A percentile compares a stretch with the other conserved stretches of the same genome.
These are phyloP conservation scores for Melangyna quadrimaculata DNA, from an alignment of 2,888 invertebrate species.

Conservation along the genomic window DNA sequence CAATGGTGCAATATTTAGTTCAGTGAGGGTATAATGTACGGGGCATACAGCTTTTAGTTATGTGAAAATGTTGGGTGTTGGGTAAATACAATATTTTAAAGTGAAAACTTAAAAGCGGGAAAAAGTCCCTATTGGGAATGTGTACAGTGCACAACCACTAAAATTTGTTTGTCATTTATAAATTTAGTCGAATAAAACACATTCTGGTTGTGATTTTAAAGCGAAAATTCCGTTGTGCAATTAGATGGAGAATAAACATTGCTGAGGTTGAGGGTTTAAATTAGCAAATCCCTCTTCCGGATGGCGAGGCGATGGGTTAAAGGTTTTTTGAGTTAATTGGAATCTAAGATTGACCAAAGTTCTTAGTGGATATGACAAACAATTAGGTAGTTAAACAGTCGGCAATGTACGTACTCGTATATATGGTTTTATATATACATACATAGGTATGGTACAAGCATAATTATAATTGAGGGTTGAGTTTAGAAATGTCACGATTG, in stretches of 20 bases:
- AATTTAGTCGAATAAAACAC: slow-evolving; percentile 9
- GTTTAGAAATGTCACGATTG: background rate
- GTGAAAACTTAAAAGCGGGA: slow-evolving; percentile 68
- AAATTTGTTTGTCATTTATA: slow-evolving; percentile 55
- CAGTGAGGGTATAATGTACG: slow-evolving; percentile 51
- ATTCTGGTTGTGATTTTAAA: slow-evolving; percentile 26
- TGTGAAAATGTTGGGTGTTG: slow-evolving; percentile 30
- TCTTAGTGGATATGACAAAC: background rate
- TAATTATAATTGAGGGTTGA: background rate
- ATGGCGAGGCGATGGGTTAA: no score
- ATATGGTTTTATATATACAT: background rate
- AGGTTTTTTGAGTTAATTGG: background rate
- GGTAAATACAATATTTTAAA: slow-evolving; percentile 37
- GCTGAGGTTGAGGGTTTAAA: background rate
- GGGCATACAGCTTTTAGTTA: slow-evolving; percentile 69
- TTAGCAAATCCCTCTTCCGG: background rate
- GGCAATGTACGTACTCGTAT: background rate
- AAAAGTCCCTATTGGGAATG: background rate
- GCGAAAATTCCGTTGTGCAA: background rate
- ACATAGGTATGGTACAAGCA: background rate
- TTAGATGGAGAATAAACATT: background rate
- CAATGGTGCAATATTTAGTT: slow-evolving; percentile 55
- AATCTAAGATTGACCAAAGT: background rate
- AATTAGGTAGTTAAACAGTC: background rate
- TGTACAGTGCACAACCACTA: slow-evolving; percentile 20